Percentiles rank a stretch among this genome's conserved stretches.
phyloP scores from a whole-genome alignment of 2,113 vertebrate species.

The Scytalopus superciliaris region DNA sequence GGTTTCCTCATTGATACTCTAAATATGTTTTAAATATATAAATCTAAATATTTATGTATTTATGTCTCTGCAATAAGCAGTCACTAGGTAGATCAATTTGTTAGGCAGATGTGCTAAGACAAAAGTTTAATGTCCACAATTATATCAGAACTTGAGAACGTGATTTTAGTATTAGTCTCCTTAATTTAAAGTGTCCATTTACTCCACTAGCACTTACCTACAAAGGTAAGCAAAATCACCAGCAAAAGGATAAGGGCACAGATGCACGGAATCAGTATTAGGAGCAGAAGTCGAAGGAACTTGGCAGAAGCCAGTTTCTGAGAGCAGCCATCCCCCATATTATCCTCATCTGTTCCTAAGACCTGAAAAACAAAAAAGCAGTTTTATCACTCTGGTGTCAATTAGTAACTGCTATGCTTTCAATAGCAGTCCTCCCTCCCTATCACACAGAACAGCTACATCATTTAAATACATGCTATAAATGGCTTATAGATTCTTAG shows the following conservation, averaged over 20 bases:
- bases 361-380: conserved; percentile 64
- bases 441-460: not conserved
- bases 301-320: conserved; percentile 76
- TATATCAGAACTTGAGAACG: not conserved
- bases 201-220: conserved; percentile 73
- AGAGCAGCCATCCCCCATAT: conserved; percentile 76
- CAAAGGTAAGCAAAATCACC: conserved; percentile 78
- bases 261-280: conserved; percentile 82
- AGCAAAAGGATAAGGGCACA: conserved; percentile 81
- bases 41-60: not conserved
- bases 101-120: not conserved
- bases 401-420: not conserved
- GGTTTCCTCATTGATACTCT: not conserved
- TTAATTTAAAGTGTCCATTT: not conserved
- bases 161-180: not conserved
- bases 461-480: not conserved
- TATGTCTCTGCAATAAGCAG: not conserved
- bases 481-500: not conserved
- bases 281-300: conserved; percentile 76
- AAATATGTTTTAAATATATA: not conserved
- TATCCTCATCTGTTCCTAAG: conserved; percentile 73
- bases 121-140: not conserved
- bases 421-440: not conserved
- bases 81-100: not conserved
- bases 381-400: not conserved